Base-by-base conservation (phyloP, 1,140 invertebrate genomes). In the Achatina immaculata region DNA sequence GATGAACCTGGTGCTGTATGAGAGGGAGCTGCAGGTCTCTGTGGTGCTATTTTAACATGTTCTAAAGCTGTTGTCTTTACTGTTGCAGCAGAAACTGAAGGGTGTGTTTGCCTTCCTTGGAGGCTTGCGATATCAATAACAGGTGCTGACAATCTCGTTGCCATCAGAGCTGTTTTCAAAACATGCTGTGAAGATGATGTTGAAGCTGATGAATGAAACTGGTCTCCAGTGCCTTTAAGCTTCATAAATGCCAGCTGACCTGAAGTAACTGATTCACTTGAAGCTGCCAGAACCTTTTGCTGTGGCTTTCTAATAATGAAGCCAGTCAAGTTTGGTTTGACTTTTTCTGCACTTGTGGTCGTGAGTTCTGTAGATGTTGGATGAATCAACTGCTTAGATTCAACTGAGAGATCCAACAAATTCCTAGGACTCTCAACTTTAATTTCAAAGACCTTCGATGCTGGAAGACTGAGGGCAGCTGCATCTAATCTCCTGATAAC, bases 161-260 rank as follows among this genome's bases (percentile, higher is more conserved):
- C n/a, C 31, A 28, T 28, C 58, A 62, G 4, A 62, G 58, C 28
- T 62, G 28, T 62, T 62, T 62, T 62, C 1, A 28, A 21, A n/a
- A 45, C 34, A n/a, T 4, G 71, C n/a, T 40, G 38, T 43, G 71
- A 73, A n/a, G 28, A 19, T 48, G 71, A n/a, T n/a, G 31, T n/a
- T 7, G 40, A 9, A 6, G 14, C 9, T 28, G 7, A 28, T 1
- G 71, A 28, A 31, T n/a, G 28, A 40, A 73, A 3, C 14, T 43
- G 31, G 34, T 73, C 71, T 19, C 71, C 71, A 45, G 31, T n/a
- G 40, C 42, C 38, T 24, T 71, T 71, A 1, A 71, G 38, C 19
- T 73, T 73, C 36, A 51, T 73, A 31, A 73, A 48, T 19, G 71
- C n/a, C 71, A 73, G 42, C 43, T 48, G 42, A 40, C 48, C 71